Conservation (phyloP, 2,888 invertebrate species). For the Synergus gifuensis region DNA sequence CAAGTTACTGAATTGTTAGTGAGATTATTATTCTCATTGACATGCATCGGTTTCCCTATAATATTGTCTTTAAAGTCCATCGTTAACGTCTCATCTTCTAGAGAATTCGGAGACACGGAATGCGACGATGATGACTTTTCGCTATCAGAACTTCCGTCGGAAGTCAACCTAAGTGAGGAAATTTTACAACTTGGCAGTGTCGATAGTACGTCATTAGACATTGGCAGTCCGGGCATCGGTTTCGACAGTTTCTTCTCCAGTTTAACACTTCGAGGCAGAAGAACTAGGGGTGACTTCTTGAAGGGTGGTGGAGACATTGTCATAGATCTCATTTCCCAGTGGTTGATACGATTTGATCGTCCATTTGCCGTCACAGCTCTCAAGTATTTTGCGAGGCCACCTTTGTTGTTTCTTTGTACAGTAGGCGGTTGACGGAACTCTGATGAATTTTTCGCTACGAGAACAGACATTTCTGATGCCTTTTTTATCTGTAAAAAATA, state of each 20-base stretch:
- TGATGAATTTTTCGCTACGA: conserved; percentile 71
- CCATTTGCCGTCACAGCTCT: conserved; percentile 63
- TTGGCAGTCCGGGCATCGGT: conserved; percentile 78
- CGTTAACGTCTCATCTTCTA: conserved; percentile 44
- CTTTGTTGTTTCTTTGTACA: conserved; percentile 73
- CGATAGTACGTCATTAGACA: conserved; percentile 76
- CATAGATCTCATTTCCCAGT: conserved; percentile 69
- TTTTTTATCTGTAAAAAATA: conserved; percentile 62
- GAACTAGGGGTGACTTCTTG: conserved; percentile 77
- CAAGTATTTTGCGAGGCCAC: conserved; percentile 73
- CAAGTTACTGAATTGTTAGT: conserved; percentile 54
- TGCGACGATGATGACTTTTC: conserved; percentile 53
- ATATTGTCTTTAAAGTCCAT: conserved; percentile 22
- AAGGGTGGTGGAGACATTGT: conserved; percentile 74
- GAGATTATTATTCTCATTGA: conserved; percentile 74
- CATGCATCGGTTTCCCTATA: conserved; percentile 51
- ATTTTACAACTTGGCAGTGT: conserved; percentile 71
- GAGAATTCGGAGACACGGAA: conserved; percentile 49
- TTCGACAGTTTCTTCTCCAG: conserved; percentile 80
- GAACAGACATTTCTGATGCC: conserved; percentile 69
- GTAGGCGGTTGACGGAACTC: conserved; percentile 74
- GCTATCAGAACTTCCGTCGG: conserved; percentile 61
- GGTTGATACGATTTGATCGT: conserved; percentile 55
- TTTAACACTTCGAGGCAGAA: conserved; percentile 80
- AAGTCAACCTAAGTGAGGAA: conserved; percentile 68